Evolutionary conservation across 2,113 vertebrate genomes (phyloP).

Genomic region (Sardina pilchardus): DNA sequence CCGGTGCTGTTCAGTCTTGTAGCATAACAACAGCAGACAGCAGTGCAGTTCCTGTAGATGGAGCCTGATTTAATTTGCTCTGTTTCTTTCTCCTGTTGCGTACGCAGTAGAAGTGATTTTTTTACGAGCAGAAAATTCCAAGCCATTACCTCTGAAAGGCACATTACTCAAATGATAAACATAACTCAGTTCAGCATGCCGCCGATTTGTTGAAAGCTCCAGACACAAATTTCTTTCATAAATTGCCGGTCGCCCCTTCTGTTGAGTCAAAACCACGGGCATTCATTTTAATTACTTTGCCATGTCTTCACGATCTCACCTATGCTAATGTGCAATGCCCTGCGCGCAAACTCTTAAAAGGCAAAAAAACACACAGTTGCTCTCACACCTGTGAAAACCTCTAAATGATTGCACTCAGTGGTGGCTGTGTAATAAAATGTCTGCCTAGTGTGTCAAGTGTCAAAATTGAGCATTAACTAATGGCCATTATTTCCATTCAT

Average conservation of each 20-base stretch:
- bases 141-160: background rate
- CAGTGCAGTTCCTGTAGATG: background rate
- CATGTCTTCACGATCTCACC: background rate
- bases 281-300: background rate
- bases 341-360: background rate
- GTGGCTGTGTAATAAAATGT: too few relatives aligned
- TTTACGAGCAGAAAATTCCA: background rate
- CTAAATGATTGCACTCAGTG: background rate
- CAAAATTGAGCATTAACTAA: too few relatives aligned
- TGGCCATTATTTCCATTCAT: too few relatives aligned
- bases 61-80: background rate
- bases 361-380: background rate
- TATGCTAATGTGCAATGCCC: background rate
- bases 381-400: background rate
- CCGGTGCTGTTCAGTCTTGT: background rate
- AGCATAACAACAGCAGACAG: background rate
- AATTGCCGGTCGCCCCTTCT: background rate
- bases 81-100: background rate
- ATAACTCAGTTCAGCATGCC: background rate
- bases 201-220: background rate
- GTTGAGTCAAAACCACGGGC: background rate
- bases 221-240: background rate
- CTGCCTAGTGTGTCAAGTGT: too few relatives aligned
- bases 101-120: background rate
- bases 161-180: background rate